Percentiles rank a stretch among this genome's conserved stretches.
These are phyloP conservation scores for Drosophila tropicalis DNA, from an alignment of 1,140 invertebrate genomes.

Conservation along the genomic window DNA sequence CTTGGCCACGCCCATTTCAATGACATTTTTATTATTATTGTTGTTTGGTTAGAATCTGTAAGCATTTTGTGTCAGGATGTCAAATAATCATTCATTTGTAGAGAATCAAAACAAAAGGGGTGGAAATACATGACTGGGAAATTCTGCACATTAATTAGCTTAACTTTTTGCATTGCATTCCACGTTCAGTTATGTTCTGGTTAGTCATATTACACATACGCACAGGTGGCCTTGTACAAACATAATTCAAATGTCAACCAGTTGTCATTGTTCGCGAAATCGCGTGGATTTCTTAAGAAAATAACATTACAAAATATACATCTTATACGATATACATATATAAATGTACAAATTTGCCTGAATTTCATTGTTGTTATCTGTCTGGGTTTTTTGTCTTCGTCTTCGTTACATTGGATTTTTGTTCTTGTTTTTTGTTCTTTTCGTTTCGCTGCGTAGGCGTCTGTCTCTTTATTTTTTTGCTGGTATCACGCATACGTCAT, in stretches of 20 bases:
- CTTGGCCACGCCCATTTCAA: neutral
- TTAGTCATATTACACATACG: constrained; percentile 9
- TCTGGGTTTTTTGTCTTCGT: constrained; percentile 12
- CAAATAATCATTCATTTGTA: neutral
- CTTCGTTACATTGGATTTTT: neutral
- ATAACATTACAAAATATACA: neutral
- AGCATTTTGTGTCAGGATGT: neutral
- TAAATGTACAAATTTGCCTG: neutral
- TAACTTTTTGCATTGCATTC: neutral
- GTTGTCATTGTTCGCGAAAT: constrained; percentile 3
- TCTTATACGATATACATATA: neutral
- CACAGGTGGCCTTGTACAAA: constrained; percentile 5
- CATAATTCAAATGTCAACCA: constrained; percentile 11
- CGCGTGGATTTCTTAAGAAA: constrained; percentile 6
- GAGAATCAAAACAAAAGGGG: neutral
- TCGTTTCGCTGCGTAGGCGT: neutral
- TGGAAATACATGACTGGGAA: neutral
- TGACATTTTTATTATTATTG: constrained; percentile 12
- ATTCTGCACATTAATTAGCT: constrained; percentile 4
- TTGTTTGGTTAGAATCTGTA: neutral
- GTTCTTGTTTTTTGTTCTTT: neutral
- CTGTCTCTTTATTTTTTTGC: constrained; percentile 15
- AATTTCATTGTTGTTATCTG: constrained; percentile 3
- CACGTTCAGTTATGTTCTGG: neutral
- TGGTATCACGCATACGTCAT: constrained; percentile 27